Conservation (phyloP, 2,888 invertebrate genomes). For the Vanessa cardui region DNA sequence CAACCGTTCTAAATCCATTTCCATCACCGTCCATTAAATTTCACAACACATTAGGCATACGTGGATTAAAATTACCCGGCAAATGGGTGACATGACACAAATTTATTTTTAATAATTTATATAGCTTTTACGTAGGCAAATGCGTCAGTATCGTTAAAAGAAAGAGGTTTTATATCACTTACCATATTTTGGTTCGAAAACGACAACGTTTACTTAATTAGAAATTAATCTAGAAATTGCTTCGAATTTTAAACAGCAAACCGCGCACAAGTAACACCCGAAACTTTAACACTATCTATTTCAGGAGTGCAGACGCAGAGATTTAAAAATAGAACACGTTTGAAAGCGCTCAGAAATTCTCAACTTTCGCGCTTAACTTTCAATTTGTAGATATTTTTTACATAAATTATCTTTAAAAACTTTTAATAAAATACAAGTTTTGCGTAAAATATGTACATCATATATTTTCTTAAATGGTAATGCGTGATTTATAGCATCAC, state of each 20-base stretch:
- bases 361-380: constrained; percentile 57
- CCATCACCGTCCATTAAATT: constrained; percentile 29
- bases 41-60: constrained; percentile 22
- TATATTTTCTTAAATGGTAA: too few species aligned
- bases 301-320: constrained; percentile 67
- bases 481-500: too few species aligned
- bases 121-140: constrained; percentile 6
- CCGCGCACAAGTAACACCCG: constrained; percentile 53
- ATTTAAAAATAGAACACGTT: constrained; percentile 67
- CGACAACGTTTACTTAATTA: not conserved
- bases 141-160: constrained; percentile 1
- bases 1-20: constrained; percentile 4
- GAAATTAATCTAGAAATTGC: not conserved
- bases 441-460: too few species aligned
- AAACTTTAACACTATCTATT: constrained; percentile 68
- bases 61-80: constrained; percentile 18
- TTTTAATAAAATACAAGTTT: not conserved
- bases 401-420: constrained; percentile 26
- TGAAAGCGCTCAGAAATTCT: constrained; percentile 54
- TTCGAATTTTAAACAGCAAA: constrained; percentile 41
- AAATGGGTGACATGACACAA: constrained; percentile 36
- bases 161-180: constrained; percentile 44
- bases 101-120: constrained; percentile 26
- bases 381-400: constrained; percentile 34
- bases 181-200: constrained; percentile 36